phyloP scores from a whole-genome alignment of 2,113 vertebrate species.

The Hemibagrus wyckioides region DNA sequence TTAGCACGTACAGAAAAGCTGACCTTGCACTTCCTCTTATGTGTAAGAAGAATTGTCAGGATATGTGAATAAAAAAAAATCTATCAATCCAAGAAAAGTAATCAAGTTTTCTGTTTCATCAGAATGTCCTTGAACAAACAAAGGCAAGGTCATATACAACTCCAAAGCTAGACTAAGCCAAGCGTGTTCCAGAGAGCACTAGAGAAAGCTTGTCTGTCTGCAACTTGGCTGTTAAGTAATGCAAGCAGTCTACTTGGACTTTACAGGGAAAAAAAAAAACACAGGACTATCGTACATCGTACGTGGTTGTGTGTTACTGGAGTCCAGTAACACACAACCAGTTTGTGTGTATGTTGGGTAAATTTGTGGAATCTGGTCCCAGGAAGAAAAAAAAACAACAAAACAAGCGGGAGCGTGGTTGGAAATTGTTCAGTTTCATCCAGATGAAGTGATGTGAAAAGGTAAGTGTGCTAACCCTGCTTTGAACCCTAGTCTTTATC shows the following conservation, averaged over 20 bases:
- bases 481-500: background rate
- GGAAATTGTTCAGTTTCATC: background rate
- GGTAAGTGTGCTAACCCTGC: background rate
- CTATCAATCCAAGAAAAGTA: background rate
- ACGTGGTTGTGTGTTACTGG: too few species aligned
- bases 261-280: slow-evolving; percentile 5
- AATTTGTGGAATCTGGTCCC: background rate
- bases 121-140: background rate
- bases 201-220: background rate
- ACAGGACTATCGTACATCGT: slow-evolving; percentile 21
- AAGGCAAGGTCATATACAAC: slow-evolving; percentile 16
- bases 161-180: background rate
- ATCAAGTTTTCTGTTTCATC: background rate
- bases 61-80: background rate
- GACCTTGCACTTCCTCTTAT: background rate
- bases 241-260: slow-evolving; percentile 12
- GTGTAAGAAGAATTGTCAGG: background rate
- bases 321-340: slow-evolving; percentile 40
- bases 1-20: background rate
- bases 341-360: slow-evolving; percentile 26
- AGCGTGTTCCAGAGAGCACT: background rate
- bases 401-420: background rate
- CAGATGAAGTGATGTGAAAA: background rate
- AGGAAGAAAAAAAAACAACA: background rate
- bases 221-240: slow-evolving; percentile 24